Base-by-base conservation (phyloP, 2,888 invertebrate genomes). In the Brenthis ino region DNA sequence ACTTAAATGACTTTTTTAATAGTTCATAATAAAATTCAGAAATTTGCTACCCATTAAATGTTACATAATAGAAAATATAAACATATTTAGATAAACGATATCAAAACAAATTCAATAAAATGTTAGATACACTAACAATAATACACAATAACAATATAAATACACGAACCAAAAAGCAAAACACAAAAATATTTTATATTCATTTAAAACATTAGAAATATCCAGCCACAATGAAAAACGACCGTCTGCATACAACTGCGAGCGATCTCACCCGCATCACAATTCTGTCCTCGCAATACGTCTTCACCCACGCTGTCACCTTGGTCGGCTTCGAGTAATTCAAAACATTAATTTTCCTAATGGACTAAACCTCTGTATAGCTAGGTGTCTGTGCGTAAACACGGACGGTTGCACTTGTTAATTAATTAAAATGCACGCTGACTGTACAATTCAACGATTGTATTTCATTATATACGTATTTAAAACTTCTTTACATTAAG, bases 291-390 rank as follows among this genome's bases (percentile, higher is more conserved):
- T 74, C 72, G 76, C 68, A 77, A 77, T 79, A 75, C 77, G 77
- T 81, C 74, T 79, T 80, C 79, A 77, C 78, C 77, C 77, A 69
- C 79, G 77, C 79, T 77, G 77, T 73, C 78, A 76, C 77, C 77
- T 76, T 78, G 76, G 75, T 74, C 76, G 77, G 72, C 77, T 76
- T 79, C 77, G 81, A 80, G 86, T 91, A 89, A 91, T 89, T 91
- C 89, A 85, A 91, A 92, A 92, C 93, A 93, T 93, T 93, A 92
- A 93, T 93, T 93, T 93, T 89, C 88, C 85, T 93, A 93, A 93
- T 93, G 93, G 92, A 91, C 85, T 89, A 87, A 91, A 88, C 85
- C 84, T 84, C 81, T 79, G 14, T n/a, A 24, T 80, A 86, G 86
- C 86, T 88, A 88, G 89, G 85, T 11, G n/a, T 82, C 82, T 77